A percentile compares a stretch with the other conserved stretches of the same genome.
These are phyloP conservation scores for Brienomyrus longianalis DNA, from an alignment of 2,113 vertebrate genomes.

Conservation along the genomic window DNA sequence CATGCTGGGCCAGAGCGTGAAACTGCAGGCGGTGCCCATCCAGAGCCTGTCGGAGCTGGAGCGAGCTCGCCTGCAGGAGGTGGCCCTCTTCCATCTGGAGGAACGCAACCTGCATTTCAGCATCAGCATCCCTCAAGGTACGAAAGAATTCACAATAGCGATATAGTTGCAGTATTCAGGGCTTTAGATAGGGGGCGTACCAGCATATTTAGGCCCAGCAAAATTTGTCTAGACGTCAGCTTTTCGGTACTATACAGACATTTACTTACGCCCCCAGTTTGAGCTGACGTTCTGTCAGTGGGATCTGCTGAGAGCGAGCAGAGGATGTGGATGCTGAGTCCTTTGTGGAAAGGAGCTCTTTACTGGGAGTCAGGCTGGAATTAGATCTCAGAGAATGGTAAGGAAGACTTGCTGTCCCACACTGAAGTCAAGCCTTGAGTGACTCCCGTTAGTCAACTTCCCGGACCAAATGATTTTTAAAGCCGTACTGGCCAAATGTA, in stretches of 20 bases:
- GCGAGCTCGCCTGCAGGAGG: constrained; percentile 61
- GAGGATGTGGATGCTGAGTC: background rate
- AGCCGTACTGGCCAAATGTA: background rate
- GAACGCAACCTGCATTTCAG: constrained; percentile 58
- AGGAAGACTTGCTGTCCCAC: background rate
- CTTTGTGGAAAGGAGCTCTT: background rate
- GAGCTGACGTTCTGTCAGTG: background rate
- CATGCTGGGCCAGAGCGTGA: constrained; percentile 66
- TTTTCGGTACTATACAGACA: background rate
- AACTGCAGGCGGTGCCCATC: constrained; percentile 59
- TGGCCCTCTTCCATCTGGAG: constrained; percentile 63
- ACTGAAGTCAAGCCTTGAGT: background rate
- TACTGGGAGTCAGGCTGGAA: background rate
- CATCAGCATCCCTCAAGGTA: constrained; percentile 68
- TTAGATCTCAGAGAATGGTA: background rate
- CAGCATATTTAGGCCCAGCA: background rate
- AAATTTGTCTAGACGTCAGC: background rate
- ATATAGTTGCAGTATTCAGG: background rate
- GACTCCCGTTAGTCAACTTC: background rate
- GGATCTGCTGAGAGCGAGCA: background rate
- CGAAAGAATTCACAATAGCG: background rate
- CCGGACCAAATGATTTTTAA: background rate
- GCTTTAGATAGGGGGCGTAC: background rate
- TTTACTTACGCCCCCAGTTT: background rate
- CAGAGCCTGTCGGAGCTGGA: constrained; percentile 71